phyloP scores from a whole-genome alignment of 2,113 vertebrate species.

The Siniperca chuatsi region DNA sequence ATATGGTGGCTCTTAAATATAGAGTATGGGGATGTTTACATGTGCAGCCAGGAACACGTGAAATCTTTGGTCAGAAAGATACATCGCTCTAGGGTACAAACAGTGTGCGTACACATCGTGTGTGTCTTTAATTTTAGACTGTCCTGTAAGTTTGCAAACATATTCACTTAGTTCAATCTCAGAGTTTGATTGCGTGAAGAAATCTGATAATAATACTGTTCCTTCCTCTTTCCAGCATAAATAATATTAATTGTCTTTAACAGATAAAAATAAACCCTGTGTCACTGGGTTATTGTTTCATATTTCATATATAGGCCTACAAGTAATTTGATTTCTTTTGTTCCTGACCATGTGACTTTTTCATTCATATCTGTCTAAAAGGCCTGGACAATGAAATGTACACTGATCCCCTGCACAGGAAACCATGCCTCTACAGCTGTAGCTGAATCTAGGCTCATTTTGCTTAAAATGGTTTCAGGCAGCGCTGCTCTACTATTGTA shows the following conservation, averaged over 20 bases:
- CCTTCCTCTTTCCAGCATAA: background rate
- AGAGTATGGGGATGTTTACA: constrained; percentile 10
- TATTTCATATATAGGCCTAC: background rate
- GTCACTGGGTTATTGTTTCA: constrained; percentile 15
- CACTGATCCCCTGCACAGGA: constrained; percentile 41
- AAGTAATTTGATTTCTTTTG: constrained; percentile 23
- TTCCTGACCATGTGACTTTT: constrained; percentile 35
- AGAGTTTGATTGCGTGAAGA: background rate
- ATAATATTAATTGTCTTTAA: background rate
- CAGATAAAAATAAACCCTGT: constrained; percentile 14
- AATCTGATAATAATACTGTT: background rate
- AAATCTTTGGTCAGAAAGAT: background rate
- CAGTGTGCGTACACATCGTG: background rate
- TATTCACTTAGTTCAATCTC: background rate
- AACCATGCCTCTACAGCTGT: constrained; percentile 31
- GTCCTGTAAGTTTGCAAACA: background rate
- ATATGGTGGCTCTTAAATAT: constrained; percentile 16
- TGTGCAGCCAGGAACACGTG: constrained; percentile 9
- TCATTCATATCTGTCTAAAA: constrained; percentile 25
- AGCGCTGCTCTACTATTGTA: constrained; percentile 34
- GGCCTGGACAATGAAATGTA: constrained; percentile 39
- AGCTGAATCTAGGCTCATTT: constrained; percentile 34
- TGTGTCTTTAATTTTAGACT: background rate
- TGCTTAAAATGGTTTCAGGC: constrained; percentile 49
- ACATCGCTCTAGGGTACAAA: background rate